Evolutionary conservation across 2,113 vertebrate species (phyloP).

Genomic region (Leucopsar rothschildi): DNA sequence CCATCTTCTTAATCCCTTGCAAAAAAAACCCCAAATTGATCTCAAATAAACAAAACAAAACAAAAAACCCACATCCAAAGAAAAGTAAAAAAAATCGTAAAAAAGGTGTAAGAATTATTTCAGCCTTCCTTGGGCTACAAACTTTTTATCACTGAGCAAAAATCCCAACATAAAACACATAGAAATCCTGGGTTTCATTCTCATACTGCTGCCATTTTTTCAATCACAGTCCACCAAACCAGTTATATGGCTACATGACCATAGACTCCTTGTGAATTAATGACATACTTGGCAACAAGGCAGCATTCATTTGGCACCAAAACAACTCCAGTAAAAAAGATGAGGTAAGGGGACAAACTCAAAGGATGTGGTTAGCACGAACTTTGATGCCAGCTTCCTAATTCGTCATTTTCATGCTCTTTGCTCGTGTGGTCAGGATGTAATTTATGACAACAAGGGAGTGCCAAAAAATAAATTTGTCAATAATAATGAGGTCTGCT

Average conservation of each 20-base stretch:
- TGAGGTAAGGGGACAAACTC: slow-evolving; percentile 39
- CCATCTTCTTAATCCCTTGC: neutral
- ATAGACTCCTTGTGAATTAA: neutral
- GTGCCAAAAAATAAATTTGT: slow-evolving; percentile 38
- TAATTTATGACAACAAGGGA: slow-evolving; percentile 19
- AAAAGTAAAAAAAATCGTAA: neutral
- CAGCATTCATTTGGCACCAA: neutral
- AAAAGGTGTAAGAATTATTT: neutral
- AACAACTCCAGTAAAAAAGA: slow-evolving; percentile 7
- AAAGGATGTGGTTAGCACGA: neutral
- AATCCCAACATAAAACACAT: neutral
- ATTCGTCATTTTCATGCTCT: slow-evolving; percentile 35
- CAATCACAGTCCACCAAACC: neutral
- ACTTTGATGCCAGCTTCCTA: slow-evolving; percentile 24
- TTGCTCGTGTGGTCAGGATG: neutral
- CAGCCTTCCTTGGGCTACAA: neutral
- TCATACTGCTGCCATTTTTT: neutral
- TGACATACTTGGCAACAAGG: slow-evolving; percentile 6
- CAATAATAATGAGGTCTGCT: slow-evolving; percentile 21
- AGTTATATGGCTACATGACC: neutral
- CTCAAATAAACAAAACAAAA: neutral
- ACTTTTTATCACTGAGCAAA: neutral
- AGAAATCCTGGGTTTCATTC: neutral
- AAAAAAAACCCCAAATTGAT: neutral
- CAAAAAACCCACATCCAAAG: neutral